Percentiles rank a stretch among this genome's conserved stretches.
Conservation (phyloP, 2,113 vertebrate species). For the Carassius gibelio region DNA sequence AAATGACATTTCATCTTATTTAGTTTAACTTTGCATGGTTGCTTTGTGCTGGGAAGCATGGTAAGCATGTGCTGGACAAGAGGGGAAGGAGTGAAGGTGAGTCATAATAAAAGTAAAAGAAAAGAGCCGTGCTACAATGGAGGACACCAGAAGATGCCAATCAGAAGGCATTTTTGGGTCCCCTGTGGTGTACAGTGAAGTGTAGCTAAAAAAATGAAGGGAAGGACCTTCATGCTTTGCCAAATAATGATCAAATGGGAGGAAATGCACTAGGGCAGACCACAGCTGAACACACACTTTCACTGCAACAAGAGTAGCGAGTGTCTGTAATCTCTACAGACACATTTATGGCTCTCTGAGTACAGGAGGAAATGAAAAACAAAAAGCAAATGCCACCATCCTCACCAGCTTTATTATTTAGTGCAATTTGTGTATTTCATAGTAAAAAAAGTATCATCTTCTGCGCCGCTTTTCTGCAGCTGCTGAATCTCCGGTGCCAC, state of each 20-base stretch:
- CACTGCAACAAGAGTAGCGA: background rate
- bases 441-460: too few relatives aligned
- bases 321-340: background rate
- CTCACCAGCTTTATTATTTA: too few relatives aligned
- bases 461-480: too few relatives aligned
- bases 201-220: constrained; percentile 56
- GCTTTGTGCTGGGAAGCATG: background rate
- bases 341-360: background rate
- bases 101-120: constrained; percentile 24
- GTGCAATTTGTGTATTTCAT: too few relatives aligned
- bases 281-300: constrained; percentile 42
- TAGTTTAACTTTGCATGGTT: constrained; percentile 14
- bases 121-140: constrained; percentile 33
- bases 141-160: constrained; percentile 47
- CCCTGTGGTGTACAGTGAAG: constrained; percentile 37
- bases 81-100: constrained; percentile 17
- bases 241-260: constrained; percentile 45
- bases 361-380: background rate
- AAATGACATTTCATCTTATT: constrained; percentile 18
- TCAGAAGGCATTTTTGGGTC: constrained; percentile 49
- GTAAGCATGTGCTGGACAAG: background rate
- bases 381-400: background rate
- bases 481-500: too few relatives aligned
- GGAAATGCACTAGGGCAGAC: constrained; percentile 43
- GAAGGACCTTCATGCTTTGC: constrained; percentile 55